Conservation (phyloP, 2,797 vertebrate species). For the Microchirus variegatus region DNA sequence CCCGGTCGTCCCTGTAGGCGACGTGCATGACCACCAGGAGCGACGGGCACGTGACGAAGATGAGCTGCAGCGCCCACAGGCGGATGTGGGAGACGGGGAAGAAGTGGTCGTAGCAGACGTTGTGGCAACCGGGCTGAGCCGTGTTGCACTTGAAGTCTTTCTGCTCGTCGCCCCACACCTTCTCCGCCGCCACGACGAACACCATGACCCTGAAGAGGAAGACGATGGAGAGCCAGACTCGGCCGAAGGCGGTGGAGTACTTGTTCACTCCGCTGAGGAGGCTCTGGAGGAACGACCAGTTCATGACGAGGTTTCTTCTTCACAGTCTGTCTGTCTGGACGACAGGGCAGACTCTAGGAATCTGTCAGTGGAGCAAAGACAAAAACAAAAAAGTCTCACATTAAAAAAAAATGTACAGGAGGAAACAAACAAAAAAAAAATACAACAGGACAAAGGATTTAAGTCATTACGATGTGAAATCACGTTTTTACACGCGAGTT, state of each 20-base stretch:
- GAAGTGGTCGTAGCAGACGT: constrained; percentile 93
- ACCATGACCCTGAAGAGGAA: constrained; percentile 96
- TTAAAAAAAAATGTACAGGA: too few relatives aligned
- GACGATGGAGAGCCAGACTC: constrained; percentile 94
- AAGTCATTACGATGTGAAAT: background rate
- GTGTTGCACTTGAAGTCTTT: constrained; percentile 97
- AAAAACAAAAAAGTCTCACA: background rate
- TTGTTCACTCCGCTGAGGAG: constrained; percentile 93
- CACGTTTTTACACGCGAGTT: background rate
- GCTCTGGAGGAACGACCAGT: constrained; percentile 90
- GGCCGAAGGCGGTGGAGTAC: constrained; percentile 94
- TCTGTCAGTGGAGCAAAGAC: background rate
- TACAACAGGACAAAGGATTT: too few relatives aligned
- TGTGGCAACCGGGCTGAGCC: constrained; percentile 91
- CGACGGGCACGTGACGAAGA: constrained; percentile 97
- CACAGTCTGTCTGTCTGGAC: constrained; percentile 46
- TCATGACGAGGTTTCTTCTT: constrained; percentile 82
- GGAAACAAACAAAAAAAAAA: background rate
- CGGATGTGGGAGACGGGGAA: constrained; percentile 95
- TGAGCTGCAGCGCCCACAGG: constrained; percentile 98
- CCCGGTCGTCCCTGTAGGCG: constrained; percentile 88
- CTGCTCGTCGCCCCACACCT: constrained; percentile 94
- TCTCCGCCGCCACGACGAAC: constrained; percentile 92
- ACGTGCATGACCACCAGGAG: constrained; percentile 95
- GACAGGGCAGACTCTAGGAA: constrained; percentile 31